These are phyloP conservation scores for Enteromius anoplus DNA, from an alignment of 2,797 vertebrate species.

Conservation along the genomic window DNA sequence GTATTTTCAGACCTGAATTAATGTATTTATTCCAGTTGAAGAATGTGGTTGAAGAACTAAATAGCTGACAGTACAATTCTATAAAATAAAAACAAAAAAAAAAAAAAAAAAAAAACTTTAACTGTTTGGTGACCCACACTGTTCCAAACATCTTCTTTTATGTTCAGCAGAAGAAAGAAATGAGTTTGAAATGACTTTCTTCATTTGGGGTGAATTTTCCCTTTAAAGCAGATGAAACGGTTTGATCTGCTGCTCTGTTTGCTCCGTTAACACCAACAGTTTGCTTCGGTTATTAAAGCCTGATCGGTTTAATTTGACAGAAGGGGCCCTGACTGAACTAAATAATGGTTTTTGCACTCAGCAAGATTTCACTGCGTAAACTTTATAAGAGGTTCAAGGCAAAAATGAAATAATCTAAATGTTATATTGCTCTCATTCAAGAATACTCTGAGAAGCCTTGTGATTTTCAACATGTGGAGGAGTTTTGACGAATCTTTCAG, in stretches of 20 bases:
- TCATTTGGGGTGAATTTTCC: not conserved
- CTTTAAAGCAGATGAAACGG: not conserved
- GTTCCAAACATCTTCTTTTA: not conserved
- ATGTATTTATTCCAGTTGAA: too few species aligned
- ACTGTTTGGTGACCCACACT: not conserved
- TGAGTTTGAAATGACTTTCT: not conserved
- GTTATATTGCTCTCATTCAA: not conserved
- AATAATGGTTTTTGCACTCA: not conserved
- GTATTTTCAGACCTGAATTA: not conserved
- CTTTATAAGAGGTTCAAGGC: not conserved
- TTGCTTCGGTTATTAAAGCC: too few species aligned
- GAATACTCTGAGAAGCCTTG: not conserved
- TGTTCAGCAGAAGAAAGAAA: not conserved
- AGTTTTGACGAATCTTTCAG: not conserved
- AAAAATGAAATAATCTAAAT: not conserved
- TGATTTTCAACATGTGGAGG: not conserved
- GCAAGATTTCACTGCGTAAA: not conserved
- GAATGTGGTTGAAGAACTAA: too few species aligned
- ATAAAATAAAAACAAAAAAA: too few species aligned
- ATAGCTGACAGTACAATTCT: too few species aligned
- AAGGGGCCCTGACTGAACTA: not conserved
- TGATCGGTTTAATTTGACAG: not conserved
- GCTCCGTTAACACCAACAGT: too few species aligned
- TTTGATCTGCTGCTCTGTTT: not conserved
- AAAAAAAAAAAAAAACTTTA: too few species aligned